phyloP scores from a whole-genome alignment of 2,888 invertebrate species.

The Belgica antarctica region DNA sequence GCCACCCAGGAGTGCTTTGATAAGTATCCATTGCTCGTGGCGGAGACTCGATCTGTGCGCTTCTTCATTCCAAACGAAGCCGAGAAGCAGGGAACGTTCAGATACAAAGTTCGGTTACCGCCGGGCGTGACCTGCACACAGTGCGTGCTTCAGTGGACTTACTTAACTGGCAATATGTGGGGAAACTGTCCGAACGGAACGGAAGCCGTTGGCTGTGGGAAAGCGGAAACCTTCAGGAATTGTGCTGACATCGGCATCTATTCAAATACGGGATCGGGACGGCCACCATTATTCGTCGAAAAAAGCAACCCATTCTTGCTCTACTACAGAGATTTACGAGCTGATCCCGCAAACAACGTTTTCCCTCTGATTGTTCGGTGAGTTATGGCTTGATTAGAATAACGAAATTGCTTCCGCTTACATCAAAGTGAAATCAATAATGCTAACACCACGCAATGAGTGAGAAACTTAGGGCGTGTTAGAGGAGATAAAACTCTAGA shows the following conservation, averaged over 20 bases:
- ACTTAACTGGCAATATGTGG: constrained; percentile 90
- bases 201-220: constrained; percentile 84
- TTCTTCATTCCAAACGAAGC: constrained; percentile 72
- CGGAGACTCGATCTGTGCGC: constrained; percentile 68
- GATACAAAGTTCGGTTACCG: constrained; percentile 75
- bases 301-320: constrained; percentile 70
- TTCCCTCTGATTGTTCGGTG: constrained; percentile 76
- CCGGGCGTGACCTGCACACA: constrained; percentile 81
- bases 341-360: constrained; percentile 63
- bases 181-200: constrained; percentile 82
- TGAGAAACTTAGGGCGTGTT: neutral
- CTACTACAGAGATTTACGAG: constrained; percentile 69
- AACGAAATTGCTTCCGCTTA: too few relatives aligned
- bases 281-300: constrained; percentile 67
- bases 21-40: constrained; percentile 70
- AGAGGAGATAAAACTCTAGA: too few relatives aligned
- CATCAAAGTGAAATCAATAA: too few relatives aligned
- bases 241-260: constrained; percentile 84
- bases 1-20: constrained; percentile 82
- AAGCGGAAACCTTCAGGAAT: constrained; percentile 65
- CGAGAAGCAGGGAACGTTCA: constrained; percentile 65
- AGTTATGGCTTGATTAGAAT: constrained; percentile 48
- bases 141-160: constrained; percentile 91
- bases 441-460: neutral
- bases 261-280: constrained; percentile 72